These are phyloP conservation scores for Silvanus unidentatus DNA, from an alignment of 2,888 invertebrate species.

Conservation along the genomic window DNA sequence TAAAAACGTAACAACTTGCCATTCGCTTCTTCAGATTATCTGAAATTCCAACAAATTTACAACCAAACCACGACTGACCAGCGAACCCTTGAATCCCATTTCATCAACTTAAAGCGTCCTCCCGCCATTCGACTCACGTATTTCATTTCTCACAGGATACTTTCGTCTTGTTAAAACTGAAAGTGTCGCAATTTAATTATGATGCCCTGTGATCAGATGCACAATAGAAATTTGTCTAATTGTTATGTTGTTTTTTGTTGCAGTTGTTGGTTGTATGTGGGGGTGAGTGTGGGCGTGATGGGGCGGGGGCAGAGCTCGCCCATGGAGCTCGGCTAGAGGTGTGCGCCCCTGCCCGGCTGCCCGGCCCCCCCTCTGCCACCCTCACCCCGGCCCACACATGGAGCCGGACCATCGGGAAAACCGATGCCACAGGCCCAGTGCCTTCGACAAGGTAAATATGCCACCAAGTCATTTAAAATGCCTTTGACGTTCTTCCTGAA, in stretches of 20 bases:
- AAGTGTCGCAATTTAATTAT: too few species aligned
- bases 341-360: slow-evolving; percentile 63
- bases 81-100: too few species aligned
- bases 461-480: slow-evolving; percentile 17
- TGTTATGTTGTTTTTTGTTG: slow-evolving; percentile 31
- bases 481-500: background rate
- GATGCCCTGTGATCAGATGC: too few species aligned
- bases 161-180: too few species aligned
- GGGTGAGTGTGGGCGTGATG: slow-evolving; percentile 74
- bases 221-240: background rate
- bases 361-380: slow-evolving; percentile 38
- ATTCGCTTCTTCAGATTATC: too few species aligned
- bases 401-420: slow-evolving; percentile 78
- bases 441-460: slow-evolving; percentile 50
- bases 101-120: too few species aligned
- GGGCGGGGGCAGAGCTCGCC: slow-evolving; percentile 69
- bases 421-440: slow-evolving; percentile 60
- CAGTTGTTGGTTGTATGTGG: slow-evolving; percentile 59
- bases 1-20: too few species aligned
- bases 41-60: too few species aligned
- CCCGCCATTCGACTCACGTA: too few species aligned
- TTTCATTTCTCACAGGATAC: too few species aligned
- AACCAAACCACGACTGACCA: too few species aligned
- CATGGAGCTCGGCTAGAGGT: slow-evolving; percentile 83
- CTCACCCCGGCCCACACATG: slow-evolving; percentile 72